Evolutionary conservation across 2,888 invertebrate species (phyloP), one percentile per base, ranked within the genome.

Genomic region (Dexiosoma caninum): DNA sequence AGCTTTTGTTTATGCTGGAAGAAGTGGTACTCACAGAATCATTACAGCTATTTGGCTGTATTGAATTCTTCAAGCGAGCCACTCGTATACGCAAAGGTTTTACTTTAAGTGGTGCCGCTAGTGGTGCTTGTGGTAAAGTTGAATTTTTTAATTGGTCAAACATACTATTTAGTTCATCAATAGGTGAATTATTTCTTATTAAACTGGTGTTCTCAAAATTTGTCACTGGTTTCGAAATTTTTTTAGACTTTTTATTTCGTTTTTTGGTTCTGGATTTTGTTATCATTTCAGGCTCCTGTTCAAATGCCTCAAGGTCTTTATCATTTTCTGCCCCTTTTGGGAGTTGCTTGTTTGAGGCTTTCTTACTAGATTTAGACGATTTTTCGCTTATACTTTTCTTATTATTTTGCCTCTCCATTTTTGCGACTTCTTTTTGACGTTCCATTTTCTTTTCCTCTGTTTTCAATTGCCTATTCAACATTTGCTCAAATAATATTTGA

Each of bases 11-110:
- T 7, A 2, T 37, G 3, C 4, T 35, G 16, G 32, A 30, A 1
- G 30, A 42, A 27, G 10, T 6, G 12, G 23, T 9, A 37, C 23
- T 23, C 10, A 32, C 35, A 16, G 35, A 16, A 44, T 23, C 10
- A n/a, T 12, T 19, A 2, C 21, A 10, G 2, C 1, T 1, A 23
- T 0, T 53, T 3, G 42, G n/a, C 40, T 9, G 3, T 35, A 16
- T 1, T 1, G 19, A 4, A 16, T 46, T n/a, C 16, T 77, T 79
- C 8, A 71, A 19, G 3, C 83, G 83, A 0, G 67, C 60, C 12
- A 84, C 44, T 19, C 83, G 83, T n/a, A 84, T 72, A 23, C 64
- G 77, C 8, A 83, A 32, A 1, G 66, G 42, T 67, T 75, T 75
- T 8, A 42, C 16, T 30, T 59, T 51, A 23, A 10, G 7, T n/a